Evolutionary conservation across 2,888 invertebrate genomes (phyloP), one percentile per base, ranked within the genome.

Genomic region (Sinopyrophorus schimmeli): DNA sequence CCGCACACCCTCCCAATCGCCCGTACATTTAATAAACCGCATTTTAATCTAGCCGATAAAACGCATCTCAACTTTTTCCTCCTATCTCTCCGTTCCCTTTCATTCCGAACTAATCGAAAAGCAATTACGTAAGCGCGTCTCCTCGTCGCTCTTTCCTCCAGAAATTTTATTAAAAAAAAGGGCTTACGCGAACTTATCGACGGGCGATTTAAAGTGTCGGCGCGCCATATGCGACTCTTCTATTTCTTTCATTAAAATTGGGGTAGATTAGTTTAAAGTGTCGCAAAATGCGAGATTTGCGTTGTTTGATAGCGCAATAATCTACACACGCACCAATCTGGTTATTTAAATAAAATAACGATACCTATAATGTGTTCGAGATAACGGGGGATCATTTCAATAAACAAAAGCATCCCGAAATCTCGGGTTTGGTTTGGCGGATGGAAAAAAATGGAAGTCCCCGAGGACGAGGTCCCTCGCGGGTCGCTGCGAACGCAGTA

Each of bases 21-120:
- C 44, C 28, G 23, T 39, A 46, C 37, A 46, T 47, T n/a, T 53
- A 58, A 60, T 60, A 60, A 60, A 60, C 59, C 59, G 53, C 59
- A 60, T 54, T 55, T 57, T 59, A 55, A 55, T 57, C 57, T 54
- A 51, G 32, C 51, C 44, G 34, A 53, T 48, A 53, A 49, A 52
- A 34, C 35, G 39, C 37, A 51, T 40, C 42, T 21, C 26, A 44
- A 49, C 30, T n/a, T n/a, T n/a, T n/a, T n/a, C n/a, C 43, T 48
- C 35, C 27, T 48, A 43, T 43, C 42, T 41, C 40, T 35, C 30
- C 41, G 18, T 47, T 41, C n/a, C n/a, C n/a, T n/a, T n/a, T n/a
- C n/a, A n/a, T n/a, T n/a, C n/a, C n/a, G n/a, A n/a, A n/a, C n/a
- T n/a, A n/a, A n/a, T n/a, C n/a, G n/a, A n/a, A n/a, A n/a, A n/a